Conservation (phyloP, 2,888 invertebrate genomes). For the Minunthozetes semirufus region DNA sequence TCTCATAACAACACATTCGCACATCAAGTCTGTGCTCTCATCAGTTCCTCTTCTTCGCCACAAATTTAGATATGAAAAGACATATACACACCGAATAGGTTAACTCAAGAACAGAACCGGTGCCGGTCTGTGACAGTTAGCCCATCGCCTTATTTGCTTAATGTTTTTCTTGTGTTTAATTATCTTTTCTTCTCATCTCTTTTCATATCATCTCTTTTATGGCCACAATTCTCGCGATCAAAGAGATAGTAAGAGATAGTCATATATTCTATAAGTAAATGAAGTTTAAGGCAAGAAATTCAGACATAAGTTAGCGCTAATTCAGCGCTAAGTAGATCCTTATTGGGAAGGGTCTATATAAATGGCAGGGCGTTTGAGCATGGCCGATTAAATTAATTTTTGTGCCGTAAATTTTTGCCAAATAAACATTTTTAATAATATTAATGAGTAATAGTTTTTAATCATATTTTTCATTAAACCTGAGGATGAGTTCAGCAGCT, state of each 20-base stretch:
- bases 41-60: not conserved
- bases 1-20: not conserved
- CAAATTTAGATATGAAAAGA: not conserved
- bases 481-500: not conserved
- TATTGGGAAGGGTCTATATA: not conserved
- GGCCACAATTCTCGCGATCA: not conserved
- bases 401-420: not conserved
- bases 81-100: not conserved
- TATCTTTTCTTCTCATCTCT: not conserved
- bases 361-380: not conserved
- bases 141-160: not conserved
- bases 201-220: not conserved
- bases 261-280: too few species aligned
- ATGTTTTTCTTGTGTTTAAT: slow-evolving; percentile 10
- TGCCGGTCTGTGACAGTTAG: slow-evolving; percentile 17
- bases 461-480: slow-evolving; percentile 2
- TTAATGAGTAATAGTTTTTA: not conserved
- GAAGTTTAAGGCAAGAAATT: too few species aligned
- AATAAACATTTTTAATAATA: not conserved
- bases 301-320: not conserved
- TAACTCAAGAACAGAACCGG: not conserved
- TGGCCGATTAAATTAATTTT: not conserved
- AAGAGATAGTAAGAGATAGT: not conserved
- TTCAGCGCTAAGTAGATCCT: not conserved
- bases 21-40: not conserved